These are phyloP conservation scores for Caloenas nicobarica DNA, from an alignment of 2,113 vertebrate species.

Conservation along the genomic window DNA sequence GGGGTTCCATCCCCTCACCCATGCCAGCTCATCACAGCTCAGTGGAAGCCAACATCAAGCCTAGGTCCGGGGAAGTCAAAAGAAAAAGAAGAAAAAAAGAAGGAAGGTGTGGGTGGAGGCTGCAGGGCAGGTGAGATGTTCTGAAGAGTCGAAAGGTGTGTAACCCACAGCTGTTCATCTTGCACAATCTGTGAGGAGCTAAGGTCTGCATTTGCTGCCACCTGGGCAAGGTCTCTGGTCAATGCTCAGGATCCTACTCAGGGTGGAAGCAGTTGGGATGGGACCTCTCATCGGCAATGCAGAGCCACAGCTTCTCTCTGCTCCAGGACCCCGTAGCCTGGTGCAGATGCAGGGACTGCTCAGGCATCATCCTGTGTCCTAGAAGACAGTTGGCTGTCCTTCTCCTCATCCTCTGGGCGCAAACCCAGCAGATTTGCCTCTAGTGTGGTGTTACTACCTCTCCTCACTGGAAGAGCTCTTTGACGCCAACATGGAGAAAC, in stretches of 20 bases:
- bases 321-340: fast-evolving
- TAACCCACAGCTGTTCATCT: not conserved
- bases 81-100: not conserved
- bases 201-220: not conserved
- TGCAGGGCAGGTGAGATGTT: not conserved
- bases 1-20: not conserved
- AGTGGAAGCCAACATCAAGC: not conserved
- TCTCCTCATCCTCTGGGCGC: not conserved
- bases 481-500: not conserved
- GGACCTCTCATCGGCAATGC: not conserved
- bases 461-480: not conserved
- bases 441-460: not conserved
- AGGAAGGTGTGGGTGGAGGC: conserved; percentile 22
- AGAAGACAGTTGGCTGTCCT: not conserved
- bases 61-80: not conserved
- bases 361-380: not conserved
- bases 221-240: not conserved
- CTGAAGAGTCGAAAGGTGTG: not conserved
- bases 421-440: not conserved
- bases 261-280: not conserved
- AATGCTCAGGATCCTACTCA: not conserved
- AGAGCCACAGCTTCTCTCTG: not conserved
- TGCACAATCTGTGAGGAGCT: not conserved
- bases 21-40: not conserved
- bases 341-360: not conserved